A percentile compares a stretch with the other conserved stretches of the same genome.
phyloP scores from a whole-genome alignment of 2,113 vertebrate species.

The Paraplagusia blochii region DNA sequence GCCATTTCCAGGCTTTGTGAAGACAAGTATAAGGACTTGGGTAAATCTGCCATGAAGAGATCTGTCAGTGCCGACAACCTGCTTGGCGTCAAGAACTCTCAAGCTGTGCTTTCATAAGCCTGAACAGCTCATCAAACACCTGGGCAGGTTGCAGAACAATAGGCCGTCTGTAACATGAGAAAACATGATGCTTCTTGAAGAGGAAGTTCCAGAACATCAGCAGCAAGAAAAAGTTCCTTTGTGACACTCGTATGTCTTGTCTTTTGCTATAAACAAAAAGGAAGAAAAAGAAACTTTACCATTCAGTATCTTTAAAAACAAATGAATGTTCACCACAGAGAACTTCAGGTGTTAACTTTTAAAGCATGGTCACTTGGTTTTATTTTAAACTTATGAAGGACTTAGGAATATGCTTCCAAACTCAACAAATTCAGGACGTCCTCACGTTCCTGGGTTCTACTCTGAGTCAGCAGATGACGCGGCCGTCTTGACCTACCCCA shows the following conservation, averaged over 20 bases:
- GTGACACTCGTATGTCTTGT: constrained; percentile 11
- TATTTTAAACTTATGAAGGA: constrained; percentile 30
- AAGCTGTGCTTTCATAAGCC: constrained; percentile 89
- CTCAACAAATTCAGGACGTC: constrained; percentile 10
- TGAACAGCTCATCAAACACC: neutral
- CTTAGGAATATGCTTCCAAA: constrained; percentile 32
- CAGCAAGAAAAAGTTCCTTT: constrained; percentile 16
- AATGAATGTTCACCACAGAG: constrained; percentile 41
- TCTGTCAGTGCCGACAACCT: constrained; percentile 95
- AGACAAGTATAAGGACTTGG: constrained; percentile 94
- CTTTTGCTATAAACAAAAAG: neutral
- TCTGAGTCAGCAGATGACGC: neutral
- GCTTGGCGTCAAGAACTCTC: constrained; percentile 84
- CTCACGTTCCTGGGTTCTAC: neutral
- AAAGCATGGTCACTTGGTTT: constrained; percentile 41
- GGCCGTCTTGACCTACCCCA: constrained; percentile 53
- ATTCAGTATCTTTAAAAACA: constrained; percentile 30
- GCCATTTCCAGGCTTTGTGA: constrained; percentile 97
- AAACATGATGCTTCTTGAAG: neutral
- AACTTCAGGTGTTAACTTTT: constrained; percentile 32
- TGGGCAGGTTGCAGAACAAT: neutral
- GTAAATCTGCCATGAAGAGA: constrained; percentile 84
- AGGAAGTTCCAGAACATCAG: constrained; percentile 18
- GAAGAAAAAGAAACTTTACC: constrained; percentile 10
- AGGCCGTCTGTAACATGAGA: neutral